Evolutionary conservation across 2,113 vertebrate genomes (phyloP).

Genomic region (Archocentrus centrarchus): DNA sequence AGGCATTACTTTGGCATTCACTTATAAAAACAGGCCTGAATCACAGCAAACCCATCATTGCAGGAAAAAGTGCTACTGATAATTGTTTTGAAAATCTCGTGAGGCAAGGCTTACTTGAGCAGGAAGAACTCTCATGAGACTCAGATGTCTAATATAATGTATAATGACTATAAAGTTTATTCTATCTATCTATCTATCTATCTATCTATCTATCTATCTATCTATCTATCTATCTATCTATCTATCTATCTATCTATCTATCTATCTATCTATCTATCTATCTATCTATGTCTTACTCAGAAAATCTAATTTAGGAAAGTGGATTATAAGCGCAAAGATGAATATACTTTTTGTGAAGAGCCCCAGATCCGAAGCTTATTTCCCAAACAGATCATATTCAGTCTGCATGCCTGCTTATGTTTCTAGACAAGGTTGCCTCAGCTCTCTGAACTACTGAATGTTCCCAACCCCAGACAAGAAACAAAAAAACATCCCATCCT

Average conservation of each 20-base stretch:
- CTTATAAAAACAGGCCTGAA: not conserved
- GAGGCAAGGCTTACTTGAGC: not conserved
- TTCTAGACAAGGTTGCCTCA: not conserved
- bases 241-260: no score
- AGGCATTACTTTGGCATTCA: not conserved
- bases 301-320: not conserved
- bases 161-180: no score
- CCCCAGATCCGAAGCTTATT: not conserved
- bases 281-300: not conserved
- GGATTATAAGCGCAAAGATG: fast-evolving
- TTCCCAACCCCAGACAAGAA: not conserved
- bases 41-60: not conserved
- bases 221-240: no score
- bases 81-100: not conserved
- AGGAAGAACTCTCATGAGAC: not conserved
- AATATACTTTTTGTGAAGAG: not conserved
- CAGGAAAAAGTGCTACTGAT: not conserved
- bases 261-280: no score
- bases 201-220: no score
- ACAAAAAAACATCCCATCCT: no score
- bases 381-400: not conserved
- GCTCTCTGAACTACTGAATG: not conserved
- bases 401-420: fast-evolving
- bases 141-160: not conserved
- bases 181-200: no score